phyloP scores from a whole-genome alignment of 23 tunicate species.

The Phallusia fumigata region DNA sequence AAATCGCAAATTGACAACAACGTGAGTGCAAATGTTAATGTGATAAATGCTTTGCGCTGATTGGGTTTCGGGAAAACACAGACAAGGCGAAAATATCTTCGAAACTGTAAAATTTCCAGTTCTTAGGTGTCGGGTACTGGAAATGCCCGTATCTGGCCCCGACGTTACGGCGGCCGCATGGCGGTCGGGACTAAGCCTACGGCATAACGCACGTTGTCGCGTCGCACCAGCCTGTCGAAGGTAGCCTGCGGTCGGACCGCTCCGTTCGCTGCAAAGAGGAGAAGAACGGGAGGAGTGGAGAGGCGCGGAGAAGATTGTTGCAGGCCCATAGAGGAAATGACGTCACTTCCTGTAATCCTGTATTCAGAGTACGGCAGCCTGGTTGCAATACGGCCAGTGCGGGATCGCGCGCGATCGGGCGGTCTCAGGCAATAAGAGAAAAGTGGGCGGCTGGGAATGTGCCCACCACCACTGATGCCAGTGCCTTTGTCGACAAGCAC shows the following conservation, averaged over 20 bases:
- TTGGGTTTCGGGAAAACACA: too few relatives aligned
- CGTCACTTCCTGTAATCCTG: slow-evolving; percentile 69
- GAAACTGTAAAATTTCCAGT: too few relatives aligned
- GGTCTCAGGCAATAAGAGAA: slow-evolving; percentile 15
- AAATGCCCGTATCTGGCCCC: not conserved
- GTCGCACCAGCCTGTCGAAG: too few relatives aligned
- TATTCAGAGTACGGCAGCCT: slow-evolving; percentile 23
- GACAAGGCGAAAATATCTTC: too few relatives aligned
- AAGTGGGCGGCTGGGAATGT: slow-evolving; percentile 3
- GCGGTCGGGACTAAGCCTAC: not conserved
- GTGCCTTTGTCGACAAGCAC: not conserved
- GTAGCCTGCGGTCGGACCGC: too few relatives aligned
- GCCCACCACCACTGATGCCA: not conserved
- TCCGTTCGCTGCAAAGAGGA: not conserved
- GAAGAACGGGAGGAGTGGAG: slow-evolving; percentile 21
- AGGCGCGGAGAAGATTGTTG: slow-evolving; percentile 44
- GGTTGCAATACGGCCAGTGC: not conserved
- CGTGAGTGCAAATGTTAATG: too few relatives aligned
- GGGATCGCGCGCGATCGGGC: slow-evolving; percentile 1
- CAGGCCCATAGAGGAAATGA: slow-evolving; percentile 85
- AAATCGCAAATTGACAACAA: too few relatives aligned
- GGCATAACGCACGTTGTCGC: too few relatives aligned
- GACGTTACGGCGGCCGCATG: not conserved
- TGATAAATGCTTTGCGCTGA: too few relatives aligned
- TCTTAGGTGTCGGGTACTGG: not conserved